phyloP scores from a whole-genome alignment of 2,113 vertebrate genomes.

The Calidris pygmaea region DNA sequence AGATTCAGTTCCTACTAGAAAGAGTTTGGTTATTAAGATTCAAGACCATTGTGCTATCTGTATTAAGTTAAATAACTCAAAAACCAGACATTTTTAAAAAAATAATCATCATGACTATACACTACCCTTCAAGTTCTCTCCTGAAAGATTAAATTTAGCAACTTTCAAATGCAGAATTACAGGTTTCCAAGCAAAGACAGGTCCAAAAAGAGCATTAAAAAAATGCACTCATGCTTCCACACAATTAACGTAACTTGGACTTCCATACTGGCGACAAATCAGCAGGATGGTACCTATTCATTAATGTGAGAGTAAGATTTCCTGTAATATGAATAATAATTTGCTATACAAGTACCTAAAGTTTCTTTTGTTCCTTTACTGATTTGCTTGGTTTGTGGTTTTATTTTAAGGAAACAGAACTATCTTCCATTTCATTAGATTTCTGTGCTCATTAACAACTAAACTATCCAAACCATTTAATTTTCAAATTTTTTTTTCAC shows the following conservation, averaged over 20 bases:
- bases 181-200: neutral
- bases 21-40: neutral
- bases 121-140: neutral
- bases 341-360: neutral
- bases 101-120: neutral
- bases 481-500: neutral
- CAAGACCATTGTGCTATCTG: neutral
- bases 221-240: neutral
- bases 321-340: neutral
- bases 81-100: neutral
- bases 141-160: neutral
- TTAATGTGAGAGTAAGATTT: neutral
- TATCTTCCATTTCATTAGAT: neutral
- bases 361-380: neutral
- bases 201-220: neutral
- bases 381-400: neutral
- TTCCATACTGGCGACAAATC: neutral
- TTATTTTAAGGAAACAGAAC: neutral
- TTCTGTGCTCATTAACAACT: neutral
- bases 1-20: neutral
- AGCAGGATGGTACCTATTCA: neutral
- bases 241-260: neutral
- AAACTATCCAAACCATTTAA: neutral
- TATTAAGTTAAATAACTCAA: neutral
- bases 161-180: neutral